Evolutionary conservation across 2,888 invertebrate genomes (phyloP), one percentile per base, ranked within the genome.

Genomic region (Nomada ferruginata): DNA sequence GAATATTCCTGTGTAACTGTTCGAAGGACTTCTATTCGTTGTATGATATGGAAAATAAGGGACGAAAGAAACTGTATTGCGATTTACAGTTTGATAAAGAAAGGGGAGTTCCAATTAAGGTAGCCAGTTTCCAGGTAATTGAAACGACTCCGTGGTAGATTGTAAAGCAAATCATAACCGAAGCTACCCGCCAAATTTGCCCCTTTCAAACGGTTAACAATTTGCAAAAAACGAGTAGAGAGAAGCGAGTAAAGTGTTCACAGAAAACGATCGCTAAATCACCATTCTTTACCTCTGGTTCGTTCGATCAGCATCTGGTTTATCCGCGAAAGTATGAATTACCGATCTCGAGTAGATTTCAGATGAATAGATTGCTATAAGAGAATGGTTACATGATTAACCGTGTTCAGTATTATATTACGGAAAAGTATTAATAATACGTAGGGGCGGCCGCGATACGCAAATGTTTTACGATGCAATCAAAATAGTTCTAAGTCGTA

Each of bases 241-340:
- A 23, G 57, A 63, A 57, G 65, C 11, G 50, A 47, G 23, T 29
- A 61, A 50, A 47, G 36, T 10, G 23, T 81, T 81, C 75, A 53
- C 50, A 57, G 72, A 72, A 83, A 83, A 60, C 76, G 69, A 75
- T 83, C 81, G 55, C 26, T 66, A 47, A 36, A 61, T 47, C 10
- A 66, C 36, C 26, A 53, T 57, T 79, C 47, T 74, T 61, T 65
- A 50, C 57, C 50, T 50, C n/a, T 64, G 64, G 64, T 76, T 65
- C 59, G 71, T 52, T 63, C 60, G 59, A 64, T 76, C 66, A 50
- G 60, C 72, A 76, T 78, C 63, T 26, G 44, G 36, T 36, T 72
- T 76, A 76, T 53, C 70, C 63, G 66, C 68, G 60, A 68, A 26
- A 20, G 15, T 47, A 47, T 15, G 47, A 47, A 65, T 82, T 75